Conservation (phyloP, 2,113 vertebrate genomes). For the Hippocampus barbouri region DNA sequence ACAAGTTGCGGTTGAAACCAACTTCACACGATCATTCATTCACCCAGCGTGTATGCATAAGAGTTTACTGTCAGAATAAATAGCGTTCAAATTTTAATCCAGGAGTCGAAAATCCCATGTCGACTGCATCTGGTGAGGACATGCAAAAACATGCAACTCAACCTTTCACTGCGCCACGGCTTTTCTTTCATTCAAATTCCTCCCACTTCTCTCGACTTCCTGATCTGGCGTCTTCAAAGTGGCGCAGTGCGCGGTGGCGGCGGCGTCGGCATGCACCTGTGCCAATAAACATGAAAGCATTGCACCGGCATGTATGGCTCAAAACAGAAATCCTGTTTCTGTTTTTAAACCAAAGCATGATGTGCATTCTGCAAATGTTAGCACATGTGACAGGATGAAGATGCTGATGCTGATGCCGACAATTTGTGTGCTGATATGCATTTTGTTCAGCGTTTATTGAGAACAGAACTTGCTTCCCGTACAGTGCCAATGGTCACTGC, state of each 20-base stretch:
- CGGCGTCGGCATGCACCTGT: conserved; percentile 45
- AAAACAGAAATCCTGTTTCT: neutral
- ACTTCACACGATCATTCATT: conserved; percentile 9
- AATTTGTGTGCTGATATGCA: neutral
- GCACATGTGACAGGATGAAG: conserved; percentile 1
- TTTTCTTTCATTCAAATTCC: conserved; percentile 46
- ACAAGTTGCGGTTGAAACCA: conserved; percentile 23
- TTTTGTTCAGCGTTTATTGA: neutral
- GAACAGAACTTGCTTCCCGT: conserved; percentile 16
- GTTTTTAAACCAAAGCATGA: neutral
- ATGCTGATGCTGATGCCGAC: neutral
- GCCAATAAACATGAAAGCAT: conserved; percentile 49
- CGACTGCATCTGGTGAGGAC: conserved; percentile 36
- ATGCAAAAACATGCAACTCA: conserved; percentile 27
- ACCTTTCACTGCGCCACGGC: conserved; percentile 22
- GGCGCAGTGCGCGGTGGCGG: neutral
- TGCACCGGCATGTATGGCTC: conserved; percentile 20
- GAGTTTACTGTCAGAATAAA: conserved; percentile 12
- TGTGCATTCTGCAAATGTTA: neutral
- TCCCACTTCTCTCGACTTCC: conserved; percentile 37
- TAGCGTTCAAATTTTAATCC: conserved; percentile 4
- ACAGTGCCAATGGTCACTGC: conserved; percentile 15
- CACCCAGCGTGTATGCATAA: conserved; percentile 9
- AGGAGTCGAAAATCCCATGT: conserved; percentile 16
- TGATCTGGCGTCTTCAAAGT: conserved; percentile 56